Evolutionary conservation across 2,797 vertebrate genomes (phyloP).

Genomic region (Strix occidentalis): DNA sequence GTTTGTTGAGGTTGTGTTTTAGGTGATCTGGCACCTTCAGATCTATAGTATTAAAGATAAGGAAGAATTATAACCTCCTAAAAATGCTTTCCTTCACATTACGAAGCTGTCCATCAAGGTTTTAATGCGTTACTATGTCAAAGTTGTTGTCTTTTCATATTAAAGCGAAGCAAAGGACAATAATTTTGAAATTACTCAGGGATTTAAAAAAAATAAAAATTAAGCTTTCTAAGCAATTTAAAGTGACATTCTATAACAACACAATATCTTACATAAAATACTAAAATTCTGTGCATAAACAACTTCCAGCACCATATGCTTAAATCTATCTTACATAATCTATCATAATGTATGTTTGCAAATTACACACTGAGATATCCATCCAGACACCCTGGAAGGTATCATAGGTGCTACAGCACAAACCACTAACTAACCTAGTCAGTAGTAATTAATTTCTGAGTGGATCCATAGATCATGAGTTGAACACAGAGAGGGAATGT

Average conservation of each 20-base stretch:
- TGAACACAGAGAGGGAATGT: background rate
- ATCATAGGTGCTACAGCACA: background rate
- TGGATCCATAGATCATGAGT: background rate
- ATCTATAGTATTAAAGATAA: background rate
- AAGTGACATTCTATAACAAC: background rate
- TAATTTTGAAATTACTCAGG: background rate
- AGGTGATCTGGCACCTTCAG: background rate
- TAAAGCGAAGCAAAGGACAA: background rate
- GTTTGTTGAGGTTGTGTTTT: background rate
- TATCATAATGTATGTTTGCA: background rate
- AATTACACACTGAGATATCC: background rate
- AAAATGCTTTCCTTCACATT: background rate
- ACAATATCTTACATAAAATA: background rate
- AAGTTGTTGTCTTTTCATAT: background rate
- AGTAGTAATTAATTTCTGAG: background rate
- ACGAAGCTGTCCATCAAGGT: background rate
- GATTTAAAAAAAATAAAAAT: background rate
- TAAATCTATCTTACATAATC: background rate
- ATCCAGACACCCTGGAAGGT: background rate
- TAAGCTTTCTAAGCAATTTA: background rate
- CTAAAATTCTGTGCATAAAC: background rate
- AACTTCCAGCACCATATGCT: background rate
- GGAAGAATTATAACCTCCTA: background rate
- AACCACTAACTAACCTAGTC: background rate
- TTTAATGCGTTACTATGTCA: background rate